Percentiles rank a stretch among this genome's conserved stretches.
phyloP scores from a whole-genome alignment of 2,888 invertebrate species.

The Caenorhabditis afra region DNA sequence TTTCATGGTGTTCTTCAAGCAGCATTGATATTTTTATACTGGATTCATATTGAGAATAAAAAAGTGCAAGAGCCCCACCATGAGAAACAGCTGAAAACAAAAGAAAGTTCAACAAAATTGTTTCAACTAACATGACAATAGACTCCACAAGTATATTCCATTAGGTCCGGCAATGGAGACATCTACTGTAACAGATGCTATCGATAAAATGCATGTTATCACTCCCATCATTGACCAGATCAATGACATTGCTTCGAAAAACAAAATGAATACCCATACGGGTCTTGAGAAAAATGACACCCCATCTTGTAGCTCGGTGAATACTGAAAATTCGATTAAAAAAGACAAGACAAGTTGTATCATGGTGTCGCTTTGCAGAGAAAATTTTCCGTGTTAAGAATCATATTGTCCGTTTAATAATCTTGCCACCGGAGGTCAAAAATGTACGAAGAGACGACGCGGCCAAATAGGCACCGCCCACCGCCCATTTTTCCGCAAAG shows the following conservation, averaged over 20 bases:
- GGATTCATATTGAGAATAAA: constrained; percentile 66
- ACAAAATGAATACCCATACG: constrained; percentile 70
- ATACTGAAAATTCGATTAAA: constrained; percentile 54
- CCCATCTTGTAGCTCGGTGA: constrained; percentile 68
- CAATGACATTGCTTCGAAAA: constrained; percentile 68
- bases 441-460: too few relatives aligned
- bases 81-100: constrained; percentile 62
- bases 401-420: too few relatives aligned
- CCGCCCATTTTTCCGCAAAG: too few relatives aligned
- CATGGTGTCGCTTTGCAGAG: too few relatives aligned
- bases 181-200: constrained; percentile 57
- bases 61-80: constrained; percentile 62
- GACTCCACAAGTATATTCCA: constrained; percentile 72
- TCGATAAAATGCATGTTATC: constrained; percentile 65
- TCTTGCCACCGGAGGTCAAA: too few relatives aligned
- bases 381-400: too few relatives aligned
- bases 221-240: constrained; percentile 72
- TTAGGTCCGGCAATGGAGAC: constrained; percentile 67
- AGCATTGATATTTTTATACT: constrained; percentile 65
- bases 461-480: too few relatives aligned
- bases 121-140: constrained; percentile 62
- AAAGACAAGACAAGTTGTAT: too few relatives aligned
- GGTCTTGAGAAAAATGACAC: constrained; percentile 68
- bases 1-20: constrained; percentile 65
- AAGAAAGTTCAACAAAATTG: neutral